Percentiles rank a stretch among this genome's conserved stretches.
These are phyloP conservation scores for Dunckerocampus dactyliophorus DNA, from an alignment of 2,113 vertebrate species.

Conservation along the genomic window DNA sequence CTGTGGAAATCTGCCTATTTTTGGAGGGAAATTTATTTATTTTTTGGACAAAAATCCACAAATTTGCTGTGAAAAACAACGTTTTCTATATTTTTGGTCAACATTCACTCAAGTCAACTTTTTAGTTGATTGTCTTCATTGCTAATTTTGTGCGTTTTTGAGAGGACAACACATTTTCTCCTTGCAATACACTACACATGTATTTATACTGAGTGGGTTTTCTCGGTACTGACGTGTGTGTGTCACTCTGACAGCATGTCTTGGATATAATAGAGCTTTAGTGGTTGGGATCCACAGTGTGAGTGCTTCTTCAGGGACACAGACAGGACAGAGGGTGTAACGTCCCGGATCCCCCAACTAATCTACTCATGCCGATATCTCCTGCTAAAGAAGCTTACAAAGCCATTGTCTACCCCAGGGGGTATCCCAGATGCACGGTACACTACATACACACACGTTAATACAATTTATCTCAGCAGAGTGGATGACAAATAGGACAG, in stretches of 20 bases:
- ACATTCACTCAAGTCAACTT: no score
- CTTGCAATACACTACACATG: not conserved
- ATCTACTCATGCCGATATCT: slow-evolving; percentile 62
- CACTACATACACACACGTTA: slow-evolving; percentile 15
- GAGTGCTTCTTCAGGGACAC: slow-evolving; percentile 28
- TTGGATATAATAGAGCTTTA: slow-evolving; percentile 39
- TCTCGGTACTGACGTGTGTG: not conserved
- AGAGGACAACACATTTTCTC: no score
- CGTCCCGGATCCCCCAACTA: slow-evolving; percentile 53
- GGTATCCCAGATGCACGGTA: slow-evolving; percentile 46
- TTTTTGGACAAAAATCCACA: no score
- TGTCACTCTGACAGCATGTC: slow-evolving; percentile 27
- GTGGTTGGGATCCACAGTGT: slow-evolving; percentile 40
- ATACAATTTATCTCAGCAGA: not conserved
- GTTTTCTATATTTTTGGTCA: no score
- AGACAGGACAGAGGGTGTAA: slow-evolving; percentile 48
- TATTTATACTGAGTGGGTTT: slow-evolving; percentile 1
- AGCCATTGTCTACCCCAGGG: slow-evolving; percentile 39
- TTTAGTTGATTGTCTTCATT: no score
- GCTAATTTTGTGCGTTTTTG: no score
- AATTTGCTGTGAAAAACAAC: no score
- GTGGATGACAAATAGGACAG: not conserved
- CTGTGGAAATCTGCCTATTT: no score
- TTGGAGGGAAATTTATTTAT: no score
- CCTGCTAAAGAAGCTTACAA: slow-evolving; percentile 61